A percentile compares a stretch with the other conserved stretches of the same genome.
phyloP scores from a whole-genome alignment of 1,140 invertebrate genomes.

The Solenopsis invicta region DNA sequence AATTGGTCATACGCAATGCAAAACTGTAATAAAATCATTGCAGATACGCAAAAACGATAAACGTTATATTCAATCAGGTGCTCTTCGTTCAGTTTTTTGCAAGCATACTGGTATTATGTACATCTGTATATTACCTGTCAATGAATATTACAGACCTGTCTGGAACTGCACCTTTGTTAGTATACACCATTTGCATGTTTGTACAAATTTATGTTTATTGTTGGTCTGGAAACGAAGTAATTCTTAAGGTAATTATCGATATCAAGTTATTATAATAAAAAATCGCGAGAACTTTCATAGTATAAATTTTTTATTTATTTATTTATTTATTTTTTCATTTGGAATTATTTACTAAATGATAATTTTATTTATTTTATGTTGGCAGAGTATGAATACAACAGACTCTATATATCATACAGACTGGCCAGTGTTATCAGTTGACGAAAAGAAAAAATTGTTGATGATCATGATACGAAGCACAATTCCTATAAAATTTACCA shows the following conservation, averaged over 20 bases:
- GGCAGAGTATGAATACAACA: not conserved
- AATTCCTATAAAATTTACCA: slow-evolving; percentile 55
- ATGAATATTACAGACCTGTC: not conserved
- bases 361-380: not conserved
- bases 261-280: too few relatives aligned
- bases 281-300: too few relatives aligned
- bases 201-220: slow-evolving; percentile 20
- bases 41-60: slow-evolving; percentile 67
- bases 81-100: slow-evolving; percentile 70
- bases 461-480: slow-evolving; percentile 52
- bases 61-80: slow-evolving; percentile 50
- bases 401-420: slow-evolving; percentile 26
- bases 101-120: slow-evolving; percentile 64
- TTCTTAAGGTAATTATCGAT: slow-evolving; percentile 13
- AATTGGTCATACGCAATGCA: not conserved
- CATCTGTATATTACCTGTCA: not conserved
- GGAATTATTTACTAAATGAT: not conserved
- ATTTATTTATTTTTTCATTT: too few relatives aligned
- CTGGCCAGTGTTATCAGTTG: slow-evolving; percentile 5
- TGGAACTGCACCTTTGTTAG: not conserved
- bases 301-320: too few relatives aligned
- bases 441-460: slow-evolving; percentile 3
- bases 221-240: slow-evolving; percentile 38
- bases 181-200: slow-evolving; percentile 21
- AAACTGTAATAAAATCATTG: not conserved